phyloP scores from a whole-genome alignment of 2,888 invertebrate genomes.

The Aricia artaxerxes region DNA sequence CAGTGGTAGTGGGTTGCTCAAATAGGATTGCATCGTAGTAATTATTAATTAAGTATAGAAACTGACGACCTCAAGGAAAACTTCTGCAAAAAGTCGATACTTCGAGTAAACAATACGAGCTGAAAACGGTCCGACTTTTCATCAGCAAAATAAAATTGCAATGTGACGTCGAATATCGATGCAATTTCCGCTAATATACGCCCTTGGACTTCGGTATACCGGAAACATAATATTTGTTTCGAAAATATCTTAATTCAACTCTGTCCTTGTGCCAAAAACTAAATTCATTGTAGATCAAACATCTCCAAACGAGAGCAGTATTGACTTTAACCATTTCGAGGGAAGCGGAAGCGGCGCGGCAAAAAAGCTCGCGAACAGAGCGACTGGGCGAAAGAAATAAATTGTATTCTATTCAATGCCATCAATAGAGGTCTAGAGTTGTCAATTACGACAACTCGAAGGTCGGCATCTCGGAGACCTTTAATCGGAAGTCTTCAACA shows the following conservation, averaged over 20 bases:
- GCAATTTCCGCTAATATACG: neutral
- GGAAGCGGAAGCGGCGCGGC: neutral
- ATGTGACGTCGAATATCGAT: neutral
- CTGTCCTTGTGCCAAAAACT: neutral
- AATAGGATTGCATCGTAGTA: constrained; percentile 52
- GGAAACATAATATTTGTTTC: neutral
- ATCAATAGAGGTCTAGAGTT: constrained; percentile 5
- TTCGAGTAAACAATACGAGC: neutral
- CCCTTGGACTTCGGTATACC: neutral
- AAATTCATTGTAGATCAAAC: neutral
- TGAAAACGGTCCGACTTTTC: neutral
- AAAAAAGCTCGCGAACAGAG: constrained; percentile 4
- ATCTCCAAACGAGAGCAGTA: neutral
- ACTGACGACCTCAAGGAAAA: constrained; percentile 16
- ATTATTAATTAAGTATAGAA: constrained; percentile 15
- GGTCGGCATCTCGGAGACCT: constrained; percentile 4
- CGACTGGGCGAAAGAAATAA: neutral
- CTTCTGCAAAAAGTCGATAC: neutral
- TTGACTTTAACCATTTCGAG: neutral
- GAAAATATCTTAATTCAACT: neutral
- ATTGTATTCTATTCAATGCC: constrained; percentile 7
- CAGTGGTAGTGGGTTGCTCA: constrained; percentile 53
- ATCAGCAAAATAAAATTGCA: neutral
- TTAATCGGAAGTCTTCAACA: constrained; percentile 17
- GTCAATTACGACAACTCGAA: constrained; percentile 18